Percentiles rank a stretch among this genome's conserved stretches.
phyloP scores from a whole-genome alignment of 2,113 vertebrate species.

The Gnathonemus longibarbis region DNA sequence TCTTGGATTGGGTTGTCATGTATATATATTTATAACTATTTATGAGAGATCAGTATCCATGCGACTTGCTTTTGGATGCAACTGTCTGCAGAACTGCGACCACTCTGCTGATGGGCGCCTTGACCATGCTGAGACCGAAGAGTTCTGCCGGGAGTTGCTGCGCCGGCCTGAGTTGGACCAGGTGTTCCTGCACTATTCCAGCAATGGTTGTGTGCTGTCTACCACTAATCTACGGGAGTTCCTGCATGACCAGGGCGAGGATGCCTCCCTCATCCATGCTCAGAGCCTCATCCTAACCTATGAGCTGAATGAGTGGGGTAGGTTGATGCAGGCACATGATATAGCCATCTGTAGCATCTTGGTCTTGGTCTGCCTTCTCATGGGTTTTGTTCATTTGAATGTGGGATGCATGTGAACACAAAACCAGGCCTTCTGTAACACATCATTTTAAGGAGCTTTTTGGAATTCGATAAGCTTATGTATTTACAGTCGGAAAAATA shows the following conservation, averaged over 20 bases:
- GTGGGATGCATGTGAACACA: neutral
- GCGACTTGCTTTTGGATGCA: neutral
- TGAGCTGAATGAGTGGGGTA: conserved; percentile 88
- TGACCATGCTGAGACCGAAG: conserved; percentile 79
- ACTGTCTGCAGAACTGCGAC: conserved; percentile 74
- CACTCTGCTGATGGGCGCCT: conserved; percentile 70
- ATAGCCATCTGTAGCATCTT: neutral
- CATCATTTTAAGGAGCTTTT: neutral
- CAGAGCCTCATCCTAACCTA: conserved; percentile 68
- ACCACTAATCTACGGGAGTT: conserved; percentile 78
- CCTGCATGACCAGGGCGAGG: conserved; percentile 79
- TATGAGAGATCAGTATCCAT: neutral
- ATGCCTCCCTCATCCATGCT: conserved; percentile 60
- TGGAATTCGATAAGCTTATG: neutral
- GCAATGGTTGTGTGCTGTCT: conserved; percentile 72
- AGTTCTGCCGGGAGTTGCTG: conserved; percentile 79
- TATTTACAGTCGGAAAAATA: neutral
- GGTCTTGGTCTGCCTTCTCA: neutral
- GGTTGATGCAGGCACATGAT: neutral
- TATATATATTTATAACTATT: neutral
- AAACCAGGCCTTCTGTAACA: neutral
- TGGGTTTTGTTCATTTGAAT: neutral
- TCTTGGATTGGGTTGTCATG: neutral
- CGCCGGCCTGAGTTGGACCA: conserved; percentile 80
- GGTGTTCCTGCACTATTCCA: conserved; percentile 72